A percentile compares a stretch with the other conserved stretches of the same genome.
Conservation (phyloP, 1,140 invertebrate genomes). For the Drosophila burlai region DNA sequence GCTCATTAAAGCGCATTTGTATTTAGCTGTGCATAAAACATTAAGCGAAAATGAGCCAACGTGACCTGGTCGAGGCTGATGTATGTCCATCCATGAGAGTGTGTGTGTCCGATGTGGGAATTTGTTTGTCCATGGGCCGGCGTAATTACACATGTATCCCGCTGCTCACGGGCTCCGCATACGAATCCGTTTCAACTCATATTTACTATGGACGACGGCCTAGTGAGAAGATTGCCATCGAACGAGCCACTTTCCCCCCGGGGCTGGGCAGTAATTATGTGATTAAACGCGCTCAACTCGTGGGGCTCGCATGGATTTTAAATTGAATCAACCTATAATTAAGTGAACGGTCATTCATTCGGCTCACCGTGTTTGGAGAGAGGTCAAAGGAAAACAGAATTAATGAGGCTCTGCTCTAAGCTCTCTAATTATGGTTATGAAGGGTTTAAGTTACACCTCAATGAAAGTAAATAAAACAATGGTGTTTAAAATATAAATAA, state of each 20-base stretch:
- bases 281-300: conserved; percentile 47
- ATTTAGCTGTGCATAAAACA: conserved; percentile 82
- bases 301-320: conserved; percentile 39
- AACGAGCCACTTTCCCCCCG: conserved; percentile 4
- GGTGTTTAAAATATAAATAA: background rate
- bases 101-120: conserved; percentile 7
- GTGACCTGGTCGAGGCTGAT: conserved; percentile 51
- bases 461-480: too few species aligned
- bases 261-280: conserved; percentile 47
- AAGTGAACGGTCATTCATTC: conserved; percentile 20
- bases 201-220: conserved; percentile 28
- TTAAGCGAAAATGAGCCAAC: conserved; percentile 78
- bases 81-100: conserved; percentile 28
- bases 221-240: conserved; percentile 22
- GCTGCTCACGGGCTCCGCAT: conserved; percentile 10
- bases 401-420: background rate
- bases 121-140: conserved; percentile 23
- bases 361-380: background rate
- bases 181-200: conserved; percentile 45
- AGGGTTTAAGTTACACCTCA: too few species aligned
- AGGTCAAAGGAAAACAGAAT: background rate
- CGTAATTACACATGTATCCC: conserved; percentile 42
- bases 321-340: conserved; percentile 48
- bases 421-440: background rate
- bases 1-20: conserved; percentile 81